Percentiles rank a stretch among this genome's conserved stretches.
Conservation (phyloP, 2,113 vertebrate genomes). For the Rhynchomys soricoides region DNA sequence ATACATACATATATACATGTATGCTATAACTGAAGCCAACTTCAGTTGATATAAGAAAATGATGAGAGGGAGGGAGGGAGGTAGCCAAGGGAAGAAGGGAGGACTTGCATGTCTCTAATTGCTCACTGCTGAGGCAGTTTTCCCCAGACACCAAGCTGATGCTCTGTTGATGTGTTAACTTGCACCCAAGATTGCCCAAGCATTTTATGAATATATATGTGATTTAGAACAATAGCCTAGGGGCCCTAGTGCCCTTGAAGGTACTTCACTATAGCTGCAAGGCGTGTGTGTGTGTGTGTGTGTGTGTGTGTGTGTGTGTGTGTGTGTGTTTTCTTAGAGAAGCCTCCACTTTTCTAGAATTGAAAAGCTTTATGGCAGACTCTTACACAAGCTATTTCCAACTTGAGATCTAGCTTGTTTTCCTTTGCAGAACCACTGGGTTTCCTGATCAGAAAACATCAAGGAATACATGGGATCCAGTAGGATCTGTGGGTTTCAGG, state of each 20-base stretch:
- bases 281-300: not conserved
- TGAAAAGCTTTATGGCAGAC: not conserved
- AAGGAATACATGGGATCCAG: not conserved
- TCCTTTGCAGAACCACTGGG: not conserved
- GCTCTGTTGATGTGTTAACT: not conserved
- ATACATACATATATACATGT: not conserved
- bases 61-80: no score
- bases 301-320: constrained; percentile 11
- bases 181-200: not conserved
- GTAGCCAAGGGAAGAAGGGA: not conserved
- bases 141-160: not conserved
- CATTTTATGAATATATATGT: not conserved
- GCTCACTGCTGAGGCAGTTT: not conserved
- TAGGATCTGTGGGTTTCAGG: not conserved
- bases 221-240: not conserved
- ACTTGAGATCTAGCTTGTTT: not conserved
- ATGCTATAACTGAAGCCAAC: not conserved
- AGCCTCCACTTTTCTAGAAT: not conserved
- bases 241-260: not conserved
- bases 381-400: not conserved
- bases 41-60: not conserved
- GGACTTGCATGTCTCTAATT: not conserved
- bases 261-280: not conserved
- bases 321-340: not conserved
- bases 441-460: not conserved